phyloP scores from a whole-genome alignment of 92 coral and sea anemone genomes.

The Metridium senile region DNA sequence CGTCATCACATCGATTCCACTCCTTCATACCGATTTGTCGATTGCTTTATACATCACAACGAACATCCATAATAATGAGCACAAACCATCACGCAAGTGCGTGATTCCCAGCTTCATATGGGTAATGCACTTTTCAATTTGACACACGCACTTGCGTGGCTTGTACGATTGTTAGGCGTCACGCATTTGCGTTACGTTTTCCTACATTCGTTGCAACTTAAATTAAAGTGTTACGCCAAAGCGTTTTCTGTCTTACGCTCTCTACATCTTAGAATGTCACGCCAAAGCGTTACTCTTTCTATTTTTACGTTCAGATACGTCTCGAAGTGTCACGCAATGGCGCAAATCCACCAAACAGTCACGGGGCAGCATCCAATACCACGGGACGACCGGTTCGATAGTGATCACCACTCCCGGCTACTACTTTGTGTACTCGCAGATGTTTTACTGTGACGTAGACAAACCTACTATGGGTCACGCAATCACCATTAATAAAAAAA shows the following conservation, averaged over 20 bases:
- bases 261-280: background rate
- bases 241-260: too few relatives aligned
- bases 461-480: conserved; percentile 42
- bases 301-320: conserved; percentile 7
- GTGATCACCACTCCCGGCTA: conserved; percentile 43
- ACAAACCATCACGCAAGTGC: background rate
- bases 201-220: too few relatives aligned
- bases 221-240: too few relatives aligned
- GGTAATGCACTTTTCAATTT: too few relatives aligned
- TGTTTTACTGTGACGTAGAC: conserved; percentile 61
- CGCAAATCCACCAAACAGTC: conserved; percentile 24
- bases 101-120: too few relatives aligned
- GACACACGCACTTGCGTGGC: too few relatives aligned
- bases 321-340: conserved; percentile 45
- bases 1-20: background rate
- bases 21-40: too few relatives aligned
- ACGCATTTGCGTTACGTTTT: too few relatives aligned
- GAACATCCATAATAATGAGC: background rate
- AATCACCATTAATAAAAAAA: conserved; percentile 50
- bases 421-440: conserved; percentile 78
- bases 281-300: background rate
- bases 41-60: background rate
- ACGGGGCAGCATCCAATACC: conserved; percentile 67
- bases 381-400: conserved; percentile 44
- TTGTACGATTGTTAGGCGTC: background rate